These are phyloP conservation scores for Rhadinocentrus ornatus DNA, from an alignment of 2,797 vertebrate species.

Conservation along the genomic window DNA sequence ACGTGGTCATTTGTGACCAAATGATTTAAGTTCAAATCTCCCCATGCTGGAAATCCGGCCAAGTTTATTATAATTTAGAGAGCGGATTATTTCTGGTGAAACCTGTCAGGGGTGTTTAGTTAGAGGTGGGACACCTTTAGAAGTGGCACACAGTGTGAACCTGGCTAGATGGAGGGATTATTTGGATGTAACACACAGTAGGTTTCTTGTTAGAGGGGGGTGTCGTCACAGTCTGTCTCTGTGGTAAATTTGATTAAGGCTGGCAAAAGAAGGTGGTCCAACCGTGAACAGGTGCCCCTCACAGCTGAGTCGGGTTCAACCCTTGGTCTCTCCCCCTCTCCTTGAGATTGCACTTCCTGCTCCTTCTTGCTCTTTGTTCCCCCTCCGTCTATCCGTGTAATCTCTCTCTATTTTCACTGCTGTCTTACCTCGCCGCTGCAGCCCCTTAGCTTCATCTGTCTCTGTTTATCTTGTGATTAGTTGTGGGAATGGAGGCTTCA, in stretches of 20 bases:
- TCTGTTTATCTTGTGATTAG: conserved; percentile 58
- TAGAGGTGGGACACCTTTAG: conserved; percentile 68
- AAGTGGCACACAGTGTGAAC: conserved; percentile 57
- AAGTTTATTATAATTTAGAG: conserved; percentile 54
- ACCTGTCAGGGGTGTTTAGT: conserved; percentile 48
- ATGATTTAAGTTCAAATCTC: conserved; percentile 19
- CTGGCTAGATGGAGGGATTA: conserved; percentile 72
- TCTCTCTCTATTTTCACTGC: conserved; percentile 57
- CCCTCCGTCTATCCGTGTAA: conserved; percentile 53
- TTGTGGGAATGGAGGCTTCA: conserved; percentile 33
- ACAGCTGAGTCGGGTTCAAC: conserved; percentile 75
- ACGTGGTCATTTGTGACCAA: conserved; percentile 1
- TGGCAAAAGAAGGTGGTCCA: conserved; percentile 76
- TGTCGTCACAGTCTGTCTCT: conserved; percentile 74
- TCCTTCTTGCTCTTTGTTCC: conserved; percentile 63
- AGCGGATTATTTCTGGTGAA: conserved; percentile 50
- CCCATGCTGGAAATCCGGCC: conserved; percentile 18
- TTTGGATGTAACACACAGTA: conserved; percentile 76
- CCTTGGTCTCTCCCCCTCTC: conserved; percentile 57
- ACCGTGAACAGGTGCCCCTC: conserved; percentile 85
- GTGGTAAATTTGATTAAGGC: conserved; percentile 83
- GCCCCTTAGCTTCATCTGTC: conserved; percentile 54
- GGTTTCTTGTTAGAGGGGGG: conserved; percentile 78
- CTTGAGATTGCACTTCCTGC: conserved; percentile 50
- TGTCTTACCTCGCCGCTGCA: conserved; percentile 33